These are phyloP conservation scores for Doryteuthis pealeii DNA, from an alignment of 1,140 invertebrate genomes.

Conservation along the genomic window DNA sequence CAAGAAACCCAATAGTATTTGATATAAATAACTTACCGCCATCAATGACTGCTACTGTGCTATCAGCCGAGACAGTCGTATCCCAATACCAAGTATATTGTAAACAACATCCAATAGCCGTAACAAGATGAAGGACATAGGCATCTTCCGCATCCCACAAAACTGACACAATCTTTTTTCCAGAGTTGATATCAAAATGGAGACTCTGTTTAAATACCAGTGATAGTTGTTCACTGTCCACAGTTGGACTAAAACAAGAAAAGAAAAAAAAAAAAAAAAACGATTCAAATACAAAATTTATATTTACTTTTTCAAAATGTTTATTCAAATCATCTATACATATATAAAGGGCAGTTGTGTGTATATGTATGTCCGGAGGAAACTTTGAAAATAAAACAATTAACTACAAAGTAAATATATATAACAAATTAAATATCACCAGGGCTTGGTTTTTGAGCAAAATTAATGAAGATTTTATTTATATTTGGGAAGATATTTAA, in stretches of 20 bases:
- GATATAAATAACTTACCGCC: constrained; percentile 62
- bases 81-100: constrained; percentile 69
- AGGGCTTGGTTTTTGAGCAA: no score
- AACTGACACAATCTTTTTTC: constrained; percentile 58
- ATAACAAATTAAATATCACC: no score
- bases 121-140: constrained; percentile 67
- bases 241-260: constrained; percentile 76
- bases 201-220: constrained; percentile 83
- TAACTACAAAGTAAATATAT: no score
- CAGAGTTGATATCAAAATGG: constrained; percentile 57
- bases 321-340: no score
- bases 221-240: constrained; percentile 85
- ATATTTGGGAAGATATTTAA: no score
- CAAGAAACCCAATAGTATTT: no score
- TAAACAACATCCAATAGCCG: constrained; percentile 63
- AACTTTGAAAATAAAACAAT: no score
- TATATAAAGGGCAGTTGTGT: no score
- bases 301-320: no score
- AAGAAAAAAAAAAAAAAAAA: constrained; percentile 15
- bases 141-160: constrained; percentile 69
- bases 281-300: no score
- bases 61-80: constrained; percentile 57
- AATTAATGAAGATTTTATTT: no score
- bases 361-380: no score
- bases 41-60: constrained; percentile 78